Conservation (phyloP, 2,888 invertebrate genomes). For the Anorthoa munda region DNA sequence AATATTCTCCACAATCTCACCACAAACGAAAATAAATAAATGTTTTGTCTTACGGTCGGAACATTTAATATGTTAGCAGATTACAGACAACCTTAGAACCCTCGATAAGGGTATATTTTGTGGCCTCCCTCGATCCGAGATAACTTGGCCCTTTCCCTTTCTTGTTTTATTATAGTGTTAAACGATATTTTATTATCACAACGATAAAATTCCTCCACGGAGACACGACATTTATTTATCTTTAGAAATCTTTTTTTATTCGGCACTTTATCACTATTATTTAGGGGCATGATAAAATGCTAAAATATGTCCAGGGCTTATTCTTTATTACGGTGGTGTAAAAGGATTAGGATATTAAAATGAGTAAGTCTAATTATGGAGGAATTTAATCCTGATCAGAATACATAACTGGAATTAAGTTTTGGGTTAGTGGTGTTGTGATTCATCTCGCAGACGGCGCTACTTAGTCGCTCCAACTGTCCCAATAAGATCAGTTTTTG, state of each 20-base stretch:
- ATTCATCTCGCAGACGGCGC: too few species aligned
- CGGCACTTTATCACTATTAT: slow-evolving; percentile 86
- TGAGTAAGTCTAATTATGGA: slow-evolving; percentile 48
- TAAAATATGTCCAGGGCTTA: slow-evolving; percentile 67
- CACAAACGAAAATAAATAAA: slow-evolving; percentile 44
- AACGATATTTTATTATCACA: slow-evolving; percentile 86
- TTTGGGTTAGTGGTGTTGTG: background rate
- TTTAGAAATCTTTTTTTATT: slow-evolving; percentile 84
- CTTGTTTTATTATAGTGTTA: slow-evolving; percentile 83
- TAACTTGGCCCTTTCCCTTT: slow-evolving; percentile 72
- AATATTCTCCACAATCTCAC: background rate
- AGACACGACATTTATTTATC: slow-evolving; percentile 80
- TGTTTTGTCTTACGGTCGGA: slow-evolving; percentile 42
- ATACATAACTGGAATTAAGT: background rate
- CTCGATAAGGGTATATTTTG: slow-evolving; percentile 72
- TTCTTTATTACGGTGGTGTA: slow-evolving; percentile 62
- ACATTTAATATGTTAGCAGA: slow-evolving; percentile 63
- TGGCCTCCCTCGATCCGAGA: slow-evolving; percentile 77
- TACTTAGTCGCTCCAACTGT: too few species aligned
- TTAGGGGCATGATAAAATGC: slow-evolving; percentile 85
- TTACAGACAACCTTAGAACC: slow-evolving; percentile 61
- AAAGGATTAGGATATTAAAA: slow-evolving; percentile 66
- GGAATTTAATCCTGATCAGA: slow-evolving; percentile 46
- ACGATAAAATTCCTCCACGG: slow-evolving; percentile 81
- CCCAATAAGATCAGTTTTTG: too few species aligned